Evolutionary conservation across 2,797 vertebrate species (phyloP).

Genomic region (Tokudaia muenninki): DNA sequence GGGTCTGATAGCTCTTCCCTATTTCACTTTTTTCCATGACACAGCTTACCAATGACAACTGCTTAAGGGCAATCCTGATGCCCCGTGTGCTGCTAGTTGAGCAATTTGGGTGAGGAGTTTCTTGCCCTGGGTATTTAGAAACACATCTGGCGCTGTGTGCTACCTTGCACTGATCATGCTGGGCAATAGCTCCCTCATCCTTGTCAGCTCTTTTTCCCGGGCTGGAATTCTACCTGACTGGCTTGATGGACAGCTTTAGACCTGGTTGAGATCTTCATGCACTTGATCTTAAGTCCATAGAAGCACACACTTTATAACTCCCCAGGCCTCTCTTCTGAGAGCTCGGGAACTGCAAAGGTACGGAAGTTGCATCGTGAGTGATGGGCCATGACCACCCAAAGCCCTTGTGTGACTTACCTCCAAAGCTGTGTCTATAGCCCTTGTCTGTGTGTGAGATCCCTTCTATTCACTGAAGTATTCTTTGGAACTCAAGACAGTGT

Average conservation of each 20-base stretch:
- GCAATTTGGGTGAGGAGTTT: neutral
- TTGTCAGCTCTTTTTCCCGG: conserved; percentile 64
- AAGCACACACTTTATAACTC: neutral
- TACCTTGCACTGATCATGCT: neutral
- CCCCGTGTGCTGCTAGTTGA: no score
- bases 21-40: neutral
- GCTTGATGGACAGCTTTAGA: conserved; percentile 70
- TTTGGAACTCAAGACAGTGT: neutral
- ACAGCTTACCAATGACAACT: neutral
- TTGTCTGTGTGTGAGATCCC: neutral
- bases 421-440: conserved; percentile 13
- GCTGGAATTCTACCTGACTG: conserved; percentile 76
- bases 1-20: neutral
- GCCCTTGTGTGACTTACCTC: conserved; percentile 62
- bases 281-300: conserved; percentile 69
- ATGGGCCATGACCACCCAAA: neutral
- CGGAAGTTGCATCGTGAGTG: neutral
- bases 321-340: neutral
- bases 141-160: accelerated
- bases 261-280: conserved; percentile 54
- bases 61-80: neutral
- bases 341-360: conserved; percentile 46
- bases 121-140: neutral
- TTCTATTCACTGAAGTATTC: conserved; percentile 65
- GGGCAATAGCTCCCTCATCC: neutral